A percentile compares a stretch with the other conserved stretches of the same genome.
Evolutionary conservation across 2,113 vertebrate species (phyloP).

Genomic region (Cyanocitta stelleri): DNA sequence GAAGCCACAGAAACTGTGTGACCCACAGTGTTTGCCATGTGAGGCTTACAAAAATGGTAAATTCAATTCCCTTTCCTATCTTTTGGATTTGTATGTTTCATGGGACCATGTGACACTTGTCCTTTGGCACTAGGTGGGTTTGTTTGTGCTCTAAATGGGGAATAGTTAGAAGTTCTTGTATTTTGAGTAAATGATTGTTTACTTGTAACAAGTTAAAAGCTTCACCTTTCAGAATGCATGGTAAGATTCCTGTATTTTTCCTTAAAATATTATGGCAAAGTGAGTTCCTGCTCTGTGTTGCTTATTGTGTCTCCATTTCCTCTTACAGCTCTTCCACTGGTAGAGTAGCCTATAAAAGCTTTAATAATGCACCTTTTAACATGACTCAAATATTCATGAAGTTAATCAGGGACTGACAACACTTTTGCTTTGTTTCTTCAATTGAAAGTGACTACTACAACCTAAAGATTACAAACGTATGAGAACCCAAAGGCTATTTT

Average conservation of each 20-base stretch:
- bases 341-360: background rate
- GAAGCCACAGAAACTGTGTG: background rate
- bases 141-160: background rate
- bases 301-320: background rate
- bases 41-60: background rate
- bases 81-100: background rate
- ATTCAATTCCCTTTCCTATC: background rate
- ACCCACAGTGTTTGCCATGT: background rate
- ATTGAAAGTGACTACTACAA: background rate
- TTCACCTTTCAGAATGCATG: background rate
- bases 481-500: background rate
- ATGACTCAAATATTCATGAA: background rate
- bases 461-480: background rate
- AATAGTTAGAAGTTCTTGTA: background rate
- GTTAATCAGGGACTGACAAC: background rate
- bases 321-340: background rate
- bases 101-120: background rate
- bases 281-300: background rate
- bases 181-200: background rate
- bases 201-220: background rate
- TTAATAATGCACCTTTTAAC: background rate
- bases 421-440: background rate
- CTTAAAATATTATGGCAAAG: background rate
- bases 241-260: background rate
- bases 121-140: background rate